These are phyloP conservation scores for Leptodactylus fallax DNA, from an alignment of 2,797 vertebrate genomes.

Conservation along the genomic window DNA sequence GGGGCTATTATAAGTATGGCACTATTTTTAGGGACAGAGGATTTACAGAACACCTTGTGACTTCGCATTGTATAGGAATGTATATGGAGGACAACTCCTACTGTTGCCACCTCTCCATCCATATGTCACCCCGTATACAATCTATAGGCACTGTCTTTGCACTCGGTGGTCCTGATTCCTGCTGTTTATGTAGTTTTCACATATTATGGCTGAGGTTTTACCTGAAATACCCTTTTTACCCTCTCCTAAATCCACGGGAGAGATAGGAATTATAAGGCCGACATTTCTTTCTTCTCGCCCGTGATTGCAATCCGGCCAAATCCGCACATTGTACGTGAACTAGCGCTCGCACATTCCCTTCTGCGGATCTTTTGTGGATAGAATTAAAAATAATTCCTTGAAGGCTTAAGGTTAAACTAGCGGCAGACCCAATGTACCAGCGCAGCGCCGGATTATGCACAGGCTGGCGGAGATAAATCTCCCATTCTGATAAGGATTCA, in stretches of 20 bases:
- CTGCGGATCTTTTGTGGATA: constrained; percentile 16
- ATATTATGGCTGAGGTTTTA: too few species aligned
- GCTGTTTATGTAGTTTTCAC: too few species aligned
- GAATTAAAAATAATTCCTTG: constrained; percentile 33
- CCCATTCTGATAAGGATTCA: constrained; percentile 38
- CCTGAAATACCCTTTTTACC: neutral
- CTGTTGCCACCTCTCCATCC: neutral
- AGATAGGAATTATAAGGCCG: neutral
- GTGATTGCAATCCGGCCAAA: constrained; percentile 25
- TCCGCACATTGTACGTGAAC: constrained; percentile 8
- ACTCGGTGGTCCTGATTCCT: neutral
- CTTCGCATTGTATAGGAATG: too few species aligned
- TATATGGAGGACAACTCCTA: neutral
- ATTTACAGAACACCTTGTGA: too few species aligned
- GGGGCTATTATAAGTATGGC: too few species aligned
- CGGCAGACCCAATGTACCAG: constrained; percentile 34
- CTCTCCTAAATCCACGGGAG: neutral
- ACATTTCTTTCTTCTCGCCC: constrained; percentile 21
- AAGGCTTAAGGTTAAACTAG: constrained; percentile 47
- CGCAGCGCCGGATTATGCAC: constrained; percentile 28
- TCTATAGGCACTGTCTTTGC: neutral
- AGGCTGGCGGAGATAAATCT: neutral
- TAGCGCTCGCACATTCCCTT: neutral
- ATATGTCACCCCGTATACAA: neutral
- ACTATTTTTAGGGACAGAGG: too few species aligned